These are phyloP conservation scores for Orthonyx spaldingii DNA, from an alignment of 2,113 vertebrate species.

Conservation along the genomic window DNA sequence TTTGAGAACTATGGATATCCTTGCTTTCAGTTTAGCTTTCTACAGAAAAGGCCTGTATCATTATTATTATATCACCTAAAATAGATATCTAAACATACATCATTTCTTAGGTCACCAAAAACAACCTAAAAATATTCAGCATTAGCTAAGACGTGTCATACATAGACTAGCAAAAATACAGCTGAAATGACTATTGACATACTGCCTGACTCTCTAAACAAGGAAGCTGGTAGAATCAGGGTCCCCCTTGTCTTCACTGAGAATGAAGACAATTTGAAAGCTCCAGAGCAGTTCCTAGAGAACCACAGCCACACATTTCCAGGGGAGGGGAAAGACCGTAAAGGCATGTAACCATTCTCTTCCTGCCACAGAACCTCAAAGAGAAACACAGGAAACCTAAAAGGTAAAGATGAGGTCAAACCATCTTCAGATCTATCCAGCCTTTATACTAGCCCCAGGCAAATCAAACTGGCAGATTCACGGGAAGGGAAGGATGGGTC, in stretches of 20 bases:
- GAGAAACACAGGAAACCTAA: background rate
- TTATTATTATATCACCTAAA: slow-evolving; percentile 35
- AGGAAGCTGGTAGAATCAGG: background rate
- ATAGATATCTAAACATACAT: slow-evolving; percentile 16
- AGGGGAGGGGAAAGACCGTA: background rate
- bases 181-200: background rate
- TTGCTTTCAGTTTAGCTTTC: background rate
- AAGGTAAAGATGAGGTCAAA: background rate
- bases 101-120: slow-evolving; percentile 15
- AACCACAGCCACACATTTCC: background rate
- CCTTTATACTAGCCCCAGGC: background rate
- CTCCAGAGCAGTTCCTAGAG: background rate
- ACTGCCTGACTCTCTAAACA: background rate
- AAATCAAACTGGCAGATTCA: background rate
- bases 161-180: background rate
- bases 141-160: background rate
- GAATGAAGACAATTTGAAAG: background rate
- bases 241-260: background rate
- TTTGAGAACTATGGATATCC: background rate
- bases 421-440: background rate
- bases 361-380: background rate
- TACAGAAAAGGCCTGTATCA: background rate
- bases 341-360: background rate
- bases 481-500: background rate
- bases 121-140: background rate